Evolutionary conservation across 2,113 vertebrate species (phyloP).

Genomic region (Motacilla tschutschensis): DNA sequence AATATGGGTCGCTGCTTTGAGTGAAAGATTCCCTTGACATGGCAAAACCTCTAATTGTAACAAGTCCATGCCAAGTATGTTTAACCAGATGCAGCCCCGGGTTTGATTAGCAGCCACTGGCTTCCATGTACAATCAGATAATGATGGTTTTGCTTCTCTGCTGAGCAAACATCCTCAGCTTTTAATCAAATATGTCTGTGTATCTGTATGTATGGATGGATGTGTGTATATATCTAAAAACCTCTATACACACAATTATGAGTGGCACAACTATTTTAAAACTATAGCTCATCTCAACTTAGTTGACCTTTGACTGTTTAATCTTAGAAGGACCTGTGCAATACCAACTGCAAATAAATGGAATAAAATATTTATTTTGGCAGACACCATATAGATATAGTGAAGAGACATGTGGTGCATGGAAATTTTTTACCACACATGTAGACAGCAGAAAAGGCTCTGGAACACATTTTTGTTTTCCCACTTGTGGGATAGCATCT

Average conservation of each 20-base stretch:
- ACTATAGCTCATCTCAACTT: slow-evolving; percentile 70
- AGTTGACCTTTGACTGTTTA: slow-evolving; percentile 70
- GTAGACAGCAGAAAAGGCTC: slow-evolving; percentile 60
- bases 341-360: slow-evolving; percentile 71
- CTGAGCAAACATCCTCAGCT: slow-evolving; percentile 72
- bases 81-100: slow-evolving; percentile 77
- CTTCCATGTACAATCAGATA: slow-evolving; percentile 83
- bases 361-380: slow-evolving; percentile 76
- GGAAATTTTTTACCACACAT: slow-evolving; percentile 72
- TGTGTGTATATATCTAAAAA: slow-evolving; percentile 42
- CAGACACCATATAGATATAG: slow-evolving; percentile 63
- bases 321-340: slow-evolving; percentile 66
- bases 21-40: slow-evolving; percentile 86
- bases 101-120: slow-evolving; percentile 79
- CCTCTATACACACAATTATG: slow-evolving; percentile 48
- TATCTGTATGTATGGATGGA: background rate
- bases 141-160: slow-evolving; percentile 76
- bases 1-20: slow-evolving; percentile 82
- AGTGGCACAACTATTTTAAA: slow-evolving; percentile 63
- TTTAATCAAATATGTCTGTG: slow-evolving; percentile 75
- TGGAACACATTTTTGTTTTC: slow-evolving; percentile 69
- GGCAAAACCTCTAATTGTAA: slow-evolving; percentile 82
- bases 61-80: slow-evolving; percentile 76
- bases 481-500: slow-evolving; percentile 68
- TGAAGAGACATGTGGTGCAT: slow-evolving; percentile 62